A percentile compares a stretch with the other conserved stretches of the same genome.
These are phyloP conservation scores for Pomatorhinus ruficollis DNA, from an alignment of 2,113 vertebrate genomes.

Conservation along the genomic window DNA sequence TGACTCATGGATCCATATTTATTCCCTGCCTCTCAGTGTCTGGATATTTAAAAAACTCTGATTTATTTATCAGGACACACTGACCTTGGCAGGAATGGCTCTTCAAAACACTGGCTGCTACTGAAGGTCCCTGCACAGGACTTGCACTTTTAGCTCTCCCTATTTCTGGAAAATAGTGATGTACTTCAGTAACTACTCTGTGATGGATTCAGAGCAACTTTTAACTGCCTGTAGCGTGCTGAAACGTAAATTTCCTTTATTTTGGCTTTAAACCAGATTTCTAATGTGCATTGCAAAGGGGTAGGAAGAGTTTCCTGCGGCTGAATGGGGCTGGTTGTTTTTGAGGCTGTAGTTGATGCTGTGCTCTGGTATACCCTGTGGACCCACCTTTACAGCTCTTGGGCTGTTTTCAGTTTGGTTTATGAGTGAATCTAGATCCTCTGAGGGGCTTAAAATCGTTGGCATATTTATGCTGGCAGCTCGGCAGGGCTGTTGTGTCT, in stretches of 20 bases:
- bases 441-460: conserved; percentile 51
- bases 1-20: background rate
- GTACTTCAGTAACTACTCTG: background rate
- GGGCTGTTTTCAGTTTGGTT: conserved; percentile 3
- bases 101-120: background rate
- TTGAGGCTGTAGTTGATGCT: background rate
- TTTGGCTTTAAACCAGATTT: background rate
- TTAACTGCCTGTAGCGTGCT: background rate
- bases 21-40: background rate
- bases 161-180: background rate
- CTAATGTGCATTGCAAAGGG: background rate
- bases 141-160: background rate
- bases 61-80: background rate
- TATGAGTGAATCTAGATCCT: background rate
- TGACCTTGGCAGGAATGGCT: background rate
- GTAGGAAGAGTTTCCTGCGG: background rate
- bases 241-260: background rate
- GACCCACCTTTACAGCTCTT: background rate
- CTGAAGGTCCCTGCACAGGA: background rate
- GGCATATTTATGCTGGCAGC: conserved; percentile 43
- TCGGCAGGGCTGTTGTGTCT: background rate
- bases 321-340: background rate
- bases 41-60: background rate
- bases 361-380: background rate
- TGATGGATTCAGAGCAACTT: background rate